Conservation (phyloP, 2,797 vertebrate species). For the Rhinichthys osculus region DNA sequence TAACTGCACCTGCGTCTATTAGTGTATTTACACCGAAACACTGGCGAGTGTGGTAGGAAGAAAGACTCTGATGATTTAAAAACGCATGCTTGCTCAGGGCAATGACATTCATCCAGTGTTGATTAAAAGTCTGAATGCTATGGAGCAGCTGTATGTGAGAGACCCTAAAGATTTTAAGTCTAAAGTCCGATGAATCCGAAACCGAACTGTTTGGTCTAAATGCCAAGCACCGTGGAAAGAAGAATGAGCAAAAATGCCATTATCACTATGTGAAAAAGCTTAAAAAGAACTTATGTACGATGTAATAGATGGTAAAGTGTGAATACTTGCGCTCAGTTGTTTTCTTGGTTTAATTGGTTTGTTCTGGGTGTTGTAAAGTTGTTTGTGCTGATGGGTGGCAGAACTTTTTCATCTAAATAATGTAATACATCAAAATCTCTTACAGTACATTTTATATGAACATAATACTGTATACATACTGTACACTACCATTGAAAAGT, state of each 20-base stretch:
- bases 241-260: neutral
- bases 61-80: neutral
- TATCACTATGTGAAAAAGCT: neutral
- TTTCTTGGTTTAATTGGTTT: neutral
- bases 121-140: neutral
- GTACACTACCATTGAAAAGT: neutral
- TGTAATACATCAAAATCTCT: neutral
- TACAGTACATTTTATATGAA: neutral
- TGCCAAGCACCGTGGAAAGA: conserved; percentile 1
- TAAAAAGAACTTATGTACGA: neutral
- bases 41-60: neutral
- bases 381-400: conserved; percentile 1
- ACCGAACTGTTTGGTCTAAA: neutral
- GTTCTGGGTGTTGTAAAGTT: neutral
- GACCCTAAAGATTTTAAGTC: neutral
- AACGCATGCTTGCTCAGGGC: neutral
- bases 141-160: neutral
- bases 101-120: neutral
- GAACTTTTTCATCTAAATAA: neutral
- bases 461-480: neutral
- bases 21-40: neutral
- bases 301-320: neutral
- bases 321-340: neutral
- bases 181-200: neutral
- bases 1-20: neutral